Evolutionary conservation across 2,797 vertebrate genomes (phyloP), one percentile per base, ranked within the genome.

Genomic region (Ptychobarbus kaznakovi): DNA sequence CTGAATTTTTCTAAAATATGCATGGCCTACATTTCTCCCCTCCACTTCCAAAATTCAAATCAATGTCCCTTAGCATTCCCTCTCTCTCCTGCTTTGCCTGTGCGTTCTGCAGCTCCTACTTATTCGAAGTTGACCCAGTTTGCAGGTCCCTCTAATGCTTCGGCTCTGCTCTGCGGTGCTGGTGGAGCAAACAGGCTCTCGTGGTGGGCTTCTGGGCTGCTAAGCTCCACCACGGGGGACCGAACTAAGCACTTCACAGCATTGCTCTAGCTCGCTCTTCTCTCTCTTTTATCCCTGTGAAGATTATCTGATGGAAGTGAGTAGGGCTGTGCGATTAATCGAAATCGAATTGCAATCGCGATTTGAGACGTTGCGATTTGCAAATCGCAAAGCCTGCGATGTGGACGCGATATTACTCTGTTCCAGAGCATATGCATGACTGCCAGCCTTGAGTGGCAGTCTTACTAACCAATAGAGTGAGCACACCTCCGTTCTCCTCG

Each of bases 121-220:
- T 92, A 93, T 95, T 94, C 93, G 93, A 84, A 88, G 92, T 88
- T 95, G 95, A 95, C 95, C 95, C 92, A 95, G 92, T 95, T 95
- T 95, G 87, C 91, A 92, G 91, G 92, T 95, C 92, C 91, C 92
- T 94, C 91, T 90, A 86, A 90, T 92, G 91, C 88, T 91, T 92
- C 83, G 42, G 91, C 92, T 88, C 80, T 78, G 83, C 79, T 88
- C 51, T 84, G 87, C 88, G 66, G 80, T 87, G 90, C 89, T 86
- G 82, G 87, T 80, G 89, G 75, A 20, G 90, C 86, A 85, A 58
- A 87, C 83, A 72, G 83, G 80, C 68, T 83, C 77, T 83, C 38
- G 66, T 76, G 80, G 80, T 51, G 69, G 78, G 81, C 70, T 68
- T 44, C 79, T 74, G 80, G 42, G 28, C 74, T 22, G 49, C 38